Percentiles rank a stretch among this genome's conserved stretches.
Conservation (phyloP, 1,140 invertebrate species). For the Aphaenogaster rudis region DNA sequence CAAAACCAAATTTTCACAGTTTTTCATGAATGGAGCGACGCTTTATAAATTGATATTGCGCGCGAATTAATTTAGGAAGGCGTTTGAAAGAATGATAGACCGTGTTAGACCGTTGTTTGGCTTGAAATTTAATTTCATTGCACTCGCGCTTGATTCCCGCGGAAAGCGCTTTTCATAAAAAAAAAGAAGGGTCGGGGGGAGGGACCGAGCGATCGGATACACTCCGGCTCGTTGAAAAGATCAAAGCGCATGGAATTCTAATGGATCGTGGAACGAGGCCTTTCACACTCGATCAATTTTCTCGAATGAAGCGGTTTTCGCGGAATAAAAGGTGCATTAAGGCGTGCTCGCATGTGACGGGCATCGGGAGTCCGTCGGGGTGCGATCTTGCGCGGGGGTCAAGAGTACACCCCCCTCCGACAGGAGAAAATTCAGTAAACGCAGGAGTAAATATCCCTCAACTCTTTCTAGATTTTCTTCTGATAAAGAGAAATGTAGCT, state of each 20-base stretch:
- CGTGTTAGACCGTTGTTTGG: constrained; percentile 14
- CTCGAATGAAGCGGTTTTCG: constrained; percentile 80
- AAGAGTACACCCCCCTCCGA: constrained; percentile 32
- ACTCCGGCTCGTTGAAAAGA: constrained; percentile 78
- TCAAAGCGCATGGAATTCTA: constrained; percentile 80
- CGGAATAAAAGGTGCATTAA: constrained; percentile 83
- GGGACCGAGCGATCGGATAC: constrained; percentile 71
- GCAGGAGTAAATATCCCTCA: constrained; percentile 8
- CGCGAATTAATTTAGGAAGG: constrained; percentile 32
- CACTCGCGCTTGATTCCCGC: constrained; percentile 64
- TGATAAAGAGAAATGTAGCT: not conserved
- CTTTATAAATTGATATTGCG: constrained; percentile 15
- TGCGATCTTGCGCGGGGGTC: constrained; percentile 43
- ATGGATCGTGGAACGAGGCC: constrained; percentile 77
- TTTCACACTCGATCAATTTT: constrained; percentile 83
- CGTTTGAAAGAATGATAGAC: constrained; percentile 20
- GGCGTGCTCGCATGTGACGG: constrained; percentile 74
- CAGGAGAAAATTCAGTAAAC: constrained; percentile 52
- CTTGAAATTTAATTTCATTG: constrained; percentile 40
- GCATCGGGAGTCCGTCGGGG: constrained; percentile 61
- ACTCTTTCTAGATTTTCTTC: constrained; percentile 3
- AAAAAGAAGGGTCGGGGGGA: not conserved
- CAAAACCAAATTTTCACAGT: not conserved
- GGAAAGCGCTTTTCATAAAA: constrained; percentile 58
- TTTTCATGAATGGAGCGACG: not conserved